Evolutionary conservation across 2,113 vertebrate genomes (phyloP).

Genomic region (Anoura caudifer): DNA sequence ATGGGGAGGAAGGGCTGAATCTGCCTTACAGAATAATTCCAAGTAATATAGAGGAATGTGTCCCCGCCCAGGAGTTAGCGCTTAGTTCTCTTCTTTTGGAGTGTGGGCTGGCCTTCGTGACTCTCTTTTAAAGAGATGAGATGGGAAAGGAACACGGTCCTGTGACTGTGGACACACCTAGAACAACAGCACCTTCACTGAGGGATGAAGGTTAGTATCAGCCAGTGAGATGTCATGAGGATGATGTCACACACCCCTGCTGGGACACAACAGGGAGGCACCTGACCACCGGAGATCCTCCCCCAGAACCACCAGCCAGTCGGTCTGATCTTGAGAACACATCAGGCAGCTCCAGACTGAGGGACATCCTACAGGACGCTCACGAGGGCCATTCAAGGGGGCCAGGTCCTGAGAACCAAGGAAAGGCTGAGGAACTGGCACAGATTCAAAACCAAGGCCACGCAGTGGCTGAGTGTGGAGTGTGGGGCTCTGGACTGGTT

Average conservation of each 20-base stretch:
- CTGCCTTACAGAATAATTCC: not conserved
- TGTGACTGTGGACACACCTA: not conserved
- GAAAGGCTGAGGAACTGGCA: not conserved
- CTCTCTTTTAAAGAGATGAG: not conserved
- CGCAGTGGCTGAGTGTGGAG: too few species aligned
- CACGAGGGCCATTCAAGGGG: not conserved
- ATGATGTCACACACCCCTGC: accelerated
- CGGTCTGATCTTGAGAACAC: not conserved
- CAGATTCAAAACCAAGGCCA: not conserved
- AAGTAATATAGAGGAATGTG: accelerated
- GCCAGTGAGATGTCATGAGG: accelerated
- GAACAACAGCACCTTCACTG: not conserved
- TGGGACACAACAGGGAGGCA: accelerated
- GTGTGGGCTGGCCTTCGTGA: not conserved
- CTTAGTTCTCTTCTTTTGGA: not conserved
- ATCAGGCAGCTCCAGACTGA: not conserved
- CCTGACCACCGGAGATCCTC: not conserved
- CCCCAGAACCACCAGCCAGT: not conserved
- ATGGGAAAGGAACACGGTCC: not conserved
- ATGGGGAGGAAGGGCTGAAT: not conserved
- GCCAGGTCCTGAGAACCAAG: not conserved
- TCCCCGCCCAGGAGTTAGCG: not conserved
- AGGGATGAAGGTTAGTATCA: not conserved
- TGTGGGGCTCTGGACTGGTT: too few species aligned
- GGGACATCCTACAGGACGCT: not conserved